These are phyloP conservation scores for Papilio helenus DNA, from an alignment of 1,140 invertebrate species.

Conservation along the genomic window DNA sequence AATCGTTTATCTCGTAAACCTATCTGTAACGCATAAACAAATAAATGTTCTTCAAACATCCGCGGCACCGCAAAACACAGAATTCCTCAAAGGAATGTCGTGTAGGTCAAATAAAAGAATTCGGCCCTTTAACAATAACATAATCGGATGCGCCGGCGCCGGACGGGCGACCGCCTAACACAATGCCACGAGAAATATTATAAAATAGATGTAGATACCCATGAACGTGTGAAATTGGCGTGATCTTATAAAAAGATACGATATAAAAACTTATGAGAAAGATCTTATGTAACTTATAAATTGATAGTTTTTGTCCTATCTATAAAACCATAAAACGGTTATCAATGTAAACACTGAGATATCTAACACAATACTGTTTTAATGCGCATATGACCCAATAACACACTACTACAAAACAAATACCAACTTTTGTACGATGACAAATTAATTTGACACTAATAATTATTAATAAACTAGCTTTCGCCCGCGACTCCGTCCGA, in stretches of 20 bases:
- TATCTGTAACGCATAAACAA: conserved; percentile 51
- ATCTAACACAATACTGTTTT: not conserved
- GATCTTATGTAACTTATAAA: not conserved
- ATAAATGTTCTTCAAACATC: conserved; percentile 52
- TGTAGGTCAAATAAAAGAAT: conserved; percentile 74
- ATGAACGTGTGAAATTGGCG: conserved; percentile 68
- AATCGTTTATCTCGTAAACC: conserved; percentile 42
- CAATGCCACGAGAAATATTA: conserved; percentile 49
- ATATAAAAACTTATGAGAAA: conserved; percentile 35
- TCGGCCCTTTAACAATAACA: conserved; percentile 72
- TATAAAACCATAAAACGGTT: not conserved
- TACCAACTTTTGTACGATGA: no score
- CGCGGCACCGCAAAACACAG: conserved; percentile 59
- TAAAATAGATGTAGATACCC: conserved; percentile 52
- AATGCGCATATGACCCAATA: no score
- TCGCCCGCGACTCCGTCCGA: no score
- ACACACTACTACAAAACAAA: no score
- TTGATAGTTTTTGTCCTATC: not conserved
- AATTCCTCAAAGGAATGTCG: conserved; percentile 58
- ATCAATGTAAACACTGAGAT: not conserved
- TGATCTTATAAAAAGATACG: conserved; percentile 42
- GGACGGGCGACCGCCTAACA: conserved; percentile 58
- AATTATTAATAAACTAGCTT: no score
- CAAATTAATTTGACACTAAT: no score
- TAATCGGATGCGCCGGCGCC: conserved; percentile 72